Evolutionary conservation across 2,888 invertebrate genomes (phyloP), one percentile per base, ranked within the genome.

Genomic region (Euzetes globulus): DNA sequence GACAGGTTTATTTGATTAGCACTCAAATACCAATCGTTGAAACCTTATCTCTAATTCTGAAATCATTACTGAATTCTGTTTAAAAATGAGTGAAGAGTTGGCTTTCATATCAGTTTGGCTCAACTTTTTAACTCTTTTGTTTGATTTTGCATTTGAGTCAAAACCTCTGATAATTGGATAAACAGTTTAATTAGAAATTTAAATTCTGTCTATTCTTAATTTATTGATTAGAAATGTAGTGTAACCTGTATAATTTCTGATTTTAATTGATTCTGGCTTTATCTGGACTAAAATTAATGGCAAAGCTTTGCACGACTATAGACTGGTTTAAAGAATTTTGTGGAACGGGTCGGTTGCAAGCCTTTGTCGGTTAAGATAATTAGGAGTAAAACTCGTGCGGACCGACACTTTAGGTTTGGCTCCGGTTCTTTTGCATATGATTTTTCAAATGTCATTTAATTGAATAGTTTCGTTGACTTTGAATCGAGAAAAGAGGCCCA

Each of bases 401-500:
- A 17, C 13, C 70, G 17, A 22, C 70, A 13, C 5, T 70, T 19
- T 47, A 41, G 68, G 68, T 68, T 37, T n/a, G 6, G 47, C n/a
- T 47, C 47, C n/a, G 50, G 4, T 50, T 50, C n/a, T 22, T 19
- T 19, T 19, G 2, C 6, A 11, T 25, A 17, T 7, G 6, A 9
- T 19, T 19, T 22, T 47, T 47, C 17, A 3, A 55, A 55, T 55
- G 4, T 1, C 4, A 19, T n/a, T 50, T 4, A 50, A 22, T 58
- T n/a, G 19, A 37, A 41, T 41, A 68, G 45, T 70, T 70, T 70
- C 9, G 37, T 45, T 27, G 47, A 70, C 11, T 70, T 70, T 27
- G 70, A 70, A 13, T 6, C 45, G 0, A 2, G 7, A 70, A 70
- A 47, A 70, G 45, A 45, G 25, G 70, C 45, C 19, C 41, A 41